Base-by-base conservation (phyloP, 2,797 vertebrate genomes). In the Scolopax rusticola region DNA sequence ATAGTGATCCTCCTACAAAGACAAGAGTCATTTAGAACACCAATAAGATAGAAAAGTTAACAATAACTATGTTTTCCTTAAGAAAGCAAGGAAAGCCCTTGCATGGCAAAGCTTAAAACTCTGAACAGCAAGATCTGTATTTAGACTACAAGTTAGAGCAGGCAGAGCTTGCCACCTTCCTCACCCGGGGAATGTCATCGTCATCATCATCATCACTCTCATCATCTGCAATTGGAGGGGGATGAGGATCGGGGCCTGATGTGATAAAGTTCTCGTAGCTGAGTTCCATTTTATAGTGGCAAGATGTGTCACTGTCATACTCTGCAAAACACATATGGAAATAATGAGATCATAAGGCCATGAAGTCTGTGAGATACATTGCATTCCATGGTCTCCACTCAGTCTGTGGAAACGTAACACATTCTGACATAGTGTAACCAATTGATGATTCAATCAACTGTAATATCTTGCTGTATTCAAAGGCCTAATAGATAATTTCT, bases 131-230 rank as follows among this genome's bases (percentile, higher is more conserved):
- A 23, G 32, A 21, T 40, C 3, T 48, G 45, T 1, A 33, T 84
- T 51, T 14, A 59, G 67, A 48, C 13, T 40, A 0, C 9, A 36
- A 68, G 4, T n/a, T 17, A 24, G 0, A 76, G 47, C 6, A 73
- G 16, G 41, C 9, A 61, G 40, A 71, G 9, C 25, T 40, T 43
- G 32, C 15, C 6, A 4, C 2, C 3, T 5, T 77, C 48, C 97
- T 98, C 79, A 99, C 99, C 98, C 99, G 98, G 9, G 99, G 99
- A 68, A 99, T 98, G 92, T 99, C 99, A 3, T 99, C 99, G 0
- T 99, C 99, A 0, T 99, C 99, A 0, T 99, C 99, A 1, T 99
- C 99, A 51, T 99, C 99, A 27, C 99, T 99, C 95, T 99, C 99
- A 51, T 99, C 99, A 70, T 99, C 99, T 45, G 99, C 99, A 33